A percentile compares a stretch with the other conserved stretches of the same genome.
These are phyloP conservation scores for Botia kubotai DNA, from an alignment of 2,797 vertebrate genomes.

Conservation along the genomic window DNA sequence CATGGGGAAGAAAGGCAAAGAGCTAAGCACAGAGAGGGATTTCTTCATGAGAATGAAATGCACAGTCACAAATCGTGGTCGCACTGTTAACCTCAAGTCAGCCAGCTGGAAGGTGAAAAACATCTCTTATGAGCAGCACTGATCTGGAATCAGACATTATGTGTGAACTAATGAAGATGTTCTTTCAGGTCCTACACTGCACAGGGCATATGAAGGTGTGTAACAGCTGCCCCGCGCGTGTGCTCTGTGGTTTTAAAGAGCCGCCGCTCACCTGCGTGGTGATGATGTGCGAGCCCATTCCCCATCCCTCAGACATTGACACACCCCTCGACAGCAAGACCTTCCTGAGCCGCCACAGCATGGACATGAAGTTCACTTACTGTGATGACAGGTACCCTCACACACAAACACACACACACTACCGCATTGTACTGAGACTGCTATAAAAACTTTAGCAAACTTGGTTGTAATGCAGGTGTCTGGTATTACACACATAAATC, in stretches of 20 bases:
- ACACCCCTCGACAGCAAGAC: constrained; percentile 95
- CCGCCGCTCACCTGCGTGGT: constrained; percentile 91
- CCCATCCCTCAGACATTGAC: constrained; percentile 94
- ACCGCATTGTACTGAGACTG: background rate
- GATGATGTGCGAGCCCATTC: constrained; percentile 94
- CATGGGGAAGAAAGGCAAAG: constrained; percentile 89
- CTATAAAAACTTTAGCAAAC: background rate
- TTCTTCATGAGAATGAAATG: constrained; percentile 99
- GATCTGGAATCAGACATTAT: background rate
- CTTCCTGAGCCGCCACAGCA: constrained; percentile 96
- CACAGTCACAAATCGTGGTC: constrained; percentile 95
- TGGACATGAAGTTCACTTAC: constrained; percentile 99
- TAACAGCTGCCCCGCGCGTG: constrained; percentile 80
- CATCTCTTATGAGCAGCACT: background rate
- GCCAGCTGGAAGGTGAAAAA: constrained; percentile 94
- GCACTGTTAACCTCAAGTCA: constrained; percentile 98
- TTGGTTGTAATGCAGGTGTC: background rate
- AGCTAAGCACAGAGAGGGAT: constrained; percentile 88
- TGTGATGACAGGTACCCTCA: constrained; percentile 89
- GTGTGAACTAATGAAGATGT: background rate
- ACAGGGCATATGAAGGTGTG: constrained; percentile 93
- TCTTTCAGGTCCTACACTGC: constrained; percentile 91
- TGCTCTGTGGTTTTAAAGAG: constrained; percentile 88
- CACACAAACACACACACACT: background rate
- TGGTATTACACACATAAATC: background rate